Conservation (phyloP, 2,797 vertebrate genomes). For the Todus mexicanus region DNA sequence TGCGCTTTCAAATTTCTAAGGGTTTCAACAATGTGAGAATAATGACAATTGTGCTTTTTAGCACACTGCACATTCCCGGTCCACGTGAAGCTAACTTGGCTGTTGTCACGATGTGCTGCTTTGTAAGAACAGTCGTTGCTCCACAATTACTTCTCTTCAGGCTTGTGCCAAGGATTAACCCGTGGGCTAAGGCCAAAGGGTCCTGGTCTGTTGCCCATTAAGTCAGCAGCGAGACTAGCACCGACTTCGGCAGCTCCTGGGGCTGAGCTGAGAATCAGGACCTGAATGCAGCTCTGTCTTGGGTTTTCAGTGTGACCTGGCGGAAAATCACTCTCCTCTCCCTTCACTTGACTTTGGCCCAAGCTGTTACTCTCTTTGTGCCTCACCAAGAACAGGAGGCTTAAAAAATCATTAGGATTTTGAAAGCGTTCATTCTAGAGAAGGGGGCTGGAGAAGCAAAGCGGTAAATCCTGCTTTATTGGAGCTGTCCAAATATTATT, state of each 20-base stretch:
- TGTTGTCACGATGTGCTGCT: not conserved
- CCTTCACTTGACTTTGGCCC: not conserved
- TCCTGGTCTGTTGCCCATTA: not conserved
- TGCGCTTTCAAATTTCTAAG: not conserved
- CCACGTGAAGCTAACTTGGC: not conserved
- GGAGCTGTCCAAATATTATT: constrained; percentile 63
- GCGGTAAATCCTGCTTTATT: constrained; percentile 20
- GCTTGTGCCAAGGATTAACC: constrained; percentile 23
- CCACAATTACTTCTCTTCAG: not conserved
- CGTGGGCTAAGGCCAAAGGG: not conserved
- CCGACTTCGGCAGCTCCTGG: not conserved
- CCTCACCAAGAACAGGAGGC: constrained; percentile 8
- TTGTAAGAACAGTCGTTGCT: not conserved
- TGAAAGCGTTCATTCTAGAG: not conserved
- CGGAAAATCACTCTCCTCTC: constrained; percentile 5
- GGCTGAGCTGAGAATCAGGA: not conserved
- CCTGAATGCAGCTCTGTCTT: not conserved
- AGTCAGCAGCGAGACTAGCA: not conserved
- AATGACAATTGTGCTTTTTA: not conserved
- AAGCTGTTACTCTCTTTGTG: constrained; percentile 5
- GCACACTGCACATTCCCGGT: not conserved
- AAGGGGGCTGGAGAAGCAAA: not conserved
- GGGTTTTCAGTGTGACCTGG: not conserved
- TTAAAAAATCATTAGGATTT: constrained; percentile 40
- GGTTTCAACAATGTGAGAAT: not conserved